Evolutionary conservation across 2,888 invertebrate species (phyloP).

Genomic region (Eupithecia subfuscata): DNA sequence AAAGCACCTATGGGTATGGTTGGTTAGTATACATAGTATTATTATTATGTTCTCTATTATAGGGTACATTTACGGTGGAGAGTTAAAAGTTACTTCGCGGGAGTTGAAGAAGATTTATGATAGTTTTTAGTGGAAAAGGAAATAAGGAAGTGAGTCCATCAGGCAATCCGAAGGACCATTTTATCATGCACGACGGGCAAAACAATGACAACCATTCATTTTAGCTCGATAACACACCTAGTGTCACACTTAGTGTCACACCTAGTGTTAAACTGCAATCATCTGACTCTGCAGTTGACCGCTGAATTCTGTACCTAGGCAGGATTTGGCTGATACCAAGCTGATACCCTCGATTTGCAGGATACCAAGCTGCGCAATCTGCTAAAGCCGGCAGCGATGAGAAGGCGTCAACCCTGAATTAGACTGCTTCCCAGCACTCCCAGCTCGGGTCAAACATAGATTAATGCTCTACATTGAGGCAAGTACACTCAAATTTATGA

Average conservation of each 20-base stretch:
- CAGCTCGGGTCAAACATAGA: constrained; percentile 49
- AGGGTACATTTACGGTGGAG: not conserved
- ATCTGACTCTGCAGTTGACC: not conserved
- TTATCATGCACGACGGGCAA: not conserved
- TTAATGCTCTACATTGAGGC: constrained; percentile 35
- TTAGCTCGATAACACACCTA: not conserved
- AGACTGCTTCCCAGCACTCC: constrained; percentile 41
- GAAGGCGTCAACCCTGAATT: constrained; percentile 50
- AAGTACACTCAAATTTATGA: constrained; percentile 24
- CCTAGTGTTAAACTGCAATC: not conserved
- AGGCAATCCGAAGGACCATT: not conserved
- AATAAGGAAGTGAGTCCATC: not conserved
- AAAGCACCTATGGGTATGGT: not conserved
- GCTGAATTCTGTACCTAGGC: not conserved
- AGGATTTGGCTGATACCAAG: not conserved
- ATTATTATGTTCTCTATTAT: no score
- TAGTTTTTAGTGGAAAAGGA: not conserved
- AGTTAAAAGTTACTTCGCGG: not conserved
- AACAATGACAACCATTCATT: not conserved
- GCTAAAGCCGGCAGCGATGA: constrained; percentile 44
- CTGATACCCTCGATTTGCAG: not conserved
- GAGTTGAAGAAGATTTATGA: not conserved
- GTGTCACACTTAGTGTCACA: no score
- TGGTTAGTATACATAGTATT: not conserved
- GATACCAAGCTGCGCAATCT: not conserved